Conservation (phyloP, 2,888 invertebrate genomes). For the Luffia ferchaultella region DNA sequence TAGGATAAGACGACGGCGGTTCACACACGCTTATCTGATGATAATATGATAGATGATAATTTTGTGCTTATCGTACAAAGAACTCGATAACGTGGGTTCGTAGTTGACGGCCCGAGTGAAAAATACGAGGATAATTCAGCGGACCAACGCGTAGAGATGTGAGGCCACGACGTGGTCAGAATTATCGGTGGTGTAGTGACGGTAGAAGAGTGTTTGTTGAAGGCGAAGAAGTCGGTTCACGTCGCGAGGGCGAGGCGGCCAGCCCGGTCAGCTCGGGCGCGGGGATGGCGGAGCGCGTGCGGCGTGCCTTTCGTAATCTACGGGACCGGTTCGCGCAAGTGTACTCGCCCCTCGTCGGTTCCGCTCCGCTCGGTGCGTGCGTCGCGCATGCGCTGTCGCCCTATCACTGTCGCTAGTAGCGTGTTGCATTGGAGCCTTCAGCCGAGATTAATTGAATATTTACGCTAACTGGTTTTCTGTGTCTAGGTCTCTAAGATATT, state of each 20-base stretch:
- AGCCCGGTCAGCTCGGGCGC: slow-evolving; percentile 19
- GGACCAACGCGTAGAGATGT: slow-evolving; percentile 4
- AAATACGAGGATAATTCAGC: slow-evolving; percentile 14
- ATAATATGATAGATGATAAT: not conserved
- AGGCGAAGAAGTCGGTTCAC: slow-evolving; percentile 21
- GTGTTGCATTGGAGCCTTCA: too few relatives aligned
- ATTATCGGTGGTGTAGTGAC: not conserved
- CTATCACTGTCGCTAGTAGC: too few relatives aligned
- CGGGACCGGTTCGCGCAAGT: slow-evolving; percentile 19
- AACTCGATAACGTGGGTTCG: not conserved
- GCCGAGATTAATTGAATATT: too few relatives aligned
- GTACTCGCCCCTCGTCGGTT: slow-evolving; percentile 16
- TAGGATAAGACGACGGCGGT: not conserved
- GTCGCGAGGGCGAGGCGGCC: slow-evolving; percentile 13
- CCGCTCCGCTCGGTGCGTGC: slow-evolving; percentile 30
- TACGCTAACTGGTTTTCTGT: not conserved
- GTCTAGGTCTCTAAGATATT: too few relatives aligned
- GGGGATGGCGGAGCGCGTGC: slow-evolving; percentile 40
- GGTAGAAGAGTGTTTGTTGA: slow-evolving; percentile 14
- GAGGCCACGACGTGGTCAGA: slow-evolving; percentile 31
- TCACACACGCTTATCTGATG: not conserved
- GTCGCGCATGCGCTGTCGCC: slow-evolving; percentile 14
- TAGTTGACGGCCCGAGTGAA: not conserved
- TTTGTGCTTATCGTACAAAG: not conserved
- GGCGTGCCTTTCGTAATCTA: slow-evolving; percentile 45